phyloP scores from a whole-genome alignment of 2,113 vertebrate genomes.

The Sprattus sprattus region DNA sequence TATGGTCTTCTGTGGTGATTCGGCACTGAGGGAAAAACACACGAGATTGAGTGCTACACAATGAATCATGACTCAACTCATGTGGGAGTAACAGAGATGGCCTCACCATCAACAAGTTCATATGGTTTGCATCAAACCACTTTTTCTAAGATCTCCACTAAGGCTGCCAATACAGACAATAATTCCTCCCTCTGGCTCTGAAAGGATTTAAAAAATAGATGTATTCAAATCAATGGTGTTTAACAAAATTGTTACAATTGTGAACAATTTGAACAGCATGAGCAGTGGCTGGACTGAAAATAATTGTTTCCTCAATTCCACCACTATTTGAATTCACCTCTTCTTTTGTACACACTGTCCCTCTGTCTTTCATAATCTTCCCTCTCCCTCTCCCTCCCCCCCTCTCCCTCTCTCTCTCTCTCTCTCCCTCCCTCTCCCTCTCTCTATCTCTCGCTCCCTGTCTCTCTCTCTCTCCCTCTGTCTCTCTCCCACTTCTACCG shows the following conservation, averaged over 20 bases:
- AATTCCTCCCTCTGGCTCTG: constrained; percentile 34
- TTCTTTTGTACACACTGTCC: background rate
- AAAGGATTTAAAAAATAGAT: background rate
- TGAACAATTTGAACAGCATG: constrained; percentile 22
- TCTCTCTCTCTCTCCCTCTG: background rate
- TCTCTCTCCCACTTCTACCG: background rate
- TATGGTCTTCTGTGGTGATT: background rate
- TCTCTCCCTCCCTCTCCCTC: constrained; percentile 11
- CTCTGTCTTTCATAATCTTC: no score
- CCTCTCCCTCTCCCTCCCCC: background rate
- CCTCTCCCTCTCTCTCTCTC: background rate
- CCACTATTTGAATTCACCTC: background rate
- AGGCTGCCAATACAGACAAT: constrained; percentile 19
- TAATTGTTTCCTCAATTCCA: constrained; percentile 10
- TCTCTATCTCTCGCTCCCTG: background rate
- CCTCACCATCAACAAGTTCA: background rate
- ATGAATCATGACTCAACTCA: background rate
- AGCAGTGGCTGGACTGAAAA: background rate
- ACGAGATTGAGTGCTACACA: background rate
- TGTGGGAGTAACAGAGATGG: background rate
- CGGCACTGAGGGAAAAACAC: background rate
- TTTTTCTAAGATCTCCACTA: background rate
- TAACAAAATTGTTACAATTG: background rate
- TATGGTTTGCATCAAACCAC: background rate
- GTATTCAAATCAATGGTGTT: constrained; percentile 3